Conservation (phyloP, 2,797 vertebrate species). For the Bradypodion ventrale region DNA sequence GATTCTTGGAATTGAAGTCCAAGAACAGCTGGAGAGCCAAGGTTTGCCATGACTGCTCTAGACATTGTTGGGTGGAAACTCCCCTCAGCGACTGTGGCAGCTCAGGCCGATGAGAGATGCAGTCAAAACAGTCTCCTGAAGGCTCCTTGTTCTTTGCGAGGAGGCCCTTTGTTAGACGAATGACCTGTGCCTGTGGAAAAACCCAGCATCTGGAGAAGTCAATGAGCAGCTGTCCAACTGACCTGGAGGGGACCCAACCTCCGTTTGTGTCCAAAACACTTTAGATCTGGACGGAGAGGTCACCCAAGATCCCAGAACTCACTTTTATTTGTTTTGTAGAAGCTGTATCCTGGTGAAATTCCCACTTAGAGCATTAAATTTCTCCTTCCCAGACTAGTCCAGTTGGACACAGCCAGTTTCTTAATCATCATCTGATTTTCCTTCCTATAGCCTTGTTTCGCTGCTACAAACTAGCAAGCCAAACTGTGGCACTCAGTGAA, state of each 20-base stretch:
- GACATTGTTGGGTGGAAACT: too few species aligned
- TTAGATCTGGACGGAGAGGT: neutral
- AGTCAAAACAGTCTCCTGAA: too few species aligned
- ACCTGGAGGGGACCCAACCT: neutral
- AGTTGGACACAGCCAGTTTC: neutral
- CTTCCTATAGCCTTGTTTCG: too few species aligned
- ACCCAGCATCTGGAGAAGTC: neutral
- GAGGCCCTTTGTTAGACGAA: too few species aligned
- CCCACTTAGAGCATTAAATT: neutral
- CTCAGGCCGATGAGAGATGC: too few species aligned
- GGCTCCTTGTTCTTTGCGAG: neutral
- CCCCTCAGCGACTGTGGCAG: too few species aligned
- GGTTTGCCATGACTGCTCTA: too few species aligned
- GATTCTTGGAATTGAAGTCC: too few species aligned
- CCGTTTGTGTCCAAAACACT: neutral
- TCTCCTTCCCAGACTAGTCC: neutral
- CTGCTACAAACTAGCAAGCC: too few species aligned
- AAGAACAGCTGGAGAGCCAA: too few species aligned
- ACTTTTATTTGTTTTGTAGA: slow-evolving; percentile 1
- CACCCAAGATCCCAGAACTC: neutral
- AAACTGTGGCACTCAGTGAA: neutral
- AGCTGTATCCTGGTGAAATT: neutral
- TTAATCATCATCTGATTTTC: neutral
- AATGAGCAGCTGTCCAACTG: neutral
- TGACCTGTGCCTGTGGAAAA: neutral